Evolutionary conservation across 2,888 invertebrate species (phyloP).

Genomic region (Cactoblastis cactorum): DNA sequence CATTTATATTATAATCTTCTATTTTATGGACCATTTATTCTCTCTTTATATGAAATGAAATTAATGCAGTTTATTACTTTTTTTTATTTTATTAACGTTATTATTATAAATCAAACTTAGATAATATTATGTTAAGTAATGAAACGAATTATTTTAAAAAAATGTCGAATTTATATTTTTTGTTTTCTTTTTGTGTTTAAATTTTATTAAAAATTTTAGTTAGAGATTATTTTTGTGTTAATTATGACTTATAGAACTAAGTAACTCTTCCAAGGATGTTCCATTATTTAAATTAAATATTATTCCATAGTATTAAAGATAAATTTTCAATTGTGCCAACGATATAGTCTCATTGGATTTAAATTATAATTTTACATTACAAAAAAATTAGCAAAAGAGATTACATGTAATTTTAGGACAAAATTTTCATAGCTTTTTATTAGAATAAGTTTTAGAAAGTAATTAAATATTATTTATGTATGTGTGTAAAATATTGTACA

Average conservation of each 20-base stretch:
- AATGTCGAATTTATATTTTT: conserved; percentile 9
- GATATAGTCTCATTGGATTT: background rate
- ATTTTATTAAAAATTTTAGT: background rate
- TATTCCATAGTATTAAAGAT: background rate
- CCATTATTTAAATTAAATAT: background rate
- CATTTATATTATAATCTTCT: background rate
- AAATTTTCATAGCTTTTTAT: background rate
- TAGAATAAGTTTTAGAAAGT: background rate
- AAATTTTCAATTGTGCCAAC: background rate
- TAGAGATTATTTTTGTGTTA: background rate
- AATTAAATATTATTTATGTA: background rate
- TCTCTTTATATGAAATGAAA: no score
- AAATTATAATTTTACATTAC: no score
- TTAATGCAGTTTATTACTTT: background rate
- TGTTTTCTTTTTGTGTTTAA: background rate
- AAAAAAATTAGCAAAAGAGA: background rate
- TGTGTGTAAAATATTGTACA: background rate
- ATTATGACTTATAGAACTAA: background rate
- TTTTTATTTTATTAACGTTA: background rate
- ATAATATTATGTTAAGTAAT: no score
- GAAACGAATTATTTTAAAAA: background rate
- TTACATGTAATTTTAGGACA: background rate
- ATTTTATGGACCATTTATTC: background rate
- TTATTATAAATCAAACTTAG: background rate
- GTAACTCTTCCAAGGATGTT: no score